Conservation (phyloP, 2,888 invertebrate genomes). For the Callimorpha dominula region DNA sequence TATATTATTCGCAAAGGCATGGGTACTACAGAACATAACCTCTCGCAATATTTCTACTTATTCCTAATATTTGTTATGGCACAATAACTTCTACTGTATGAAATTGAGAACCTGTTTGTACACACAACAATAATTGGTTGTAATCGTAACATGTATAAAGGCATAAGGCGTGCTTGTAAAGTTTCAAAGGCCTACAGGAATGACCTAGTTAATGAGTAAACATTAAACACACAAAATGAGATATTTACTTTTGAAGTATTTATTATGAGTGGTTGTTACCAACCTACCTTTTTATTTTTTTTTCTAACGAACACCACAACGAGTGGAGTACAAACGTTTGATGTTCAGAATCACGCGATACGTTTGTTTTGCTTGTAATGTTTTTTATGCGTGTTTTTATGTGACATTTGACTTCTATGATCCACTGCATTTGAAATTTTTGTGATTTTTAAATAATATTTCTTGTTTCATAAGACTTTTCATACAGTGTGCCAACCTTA, state of each 20-base stretch:
- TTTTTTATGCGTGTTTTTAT: constrained; percentile 35
- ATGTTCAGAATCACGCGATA: constrained; percentile 42
- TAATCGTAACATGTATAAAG: constrained; percentile 24
- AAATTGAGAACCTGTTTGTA: neutral
- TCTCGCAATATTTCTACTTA: neutral
- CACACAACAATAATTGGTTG: constrained; percentile 5
- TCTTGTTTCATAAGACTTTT: neutral
- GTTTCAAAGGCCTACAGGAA: constrained; percentile 28
- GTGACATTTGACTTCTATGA: constrained; percentile 33
- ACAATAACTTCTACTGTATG: neutral
- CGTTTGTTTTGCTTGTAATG: constrained; percentile 30
- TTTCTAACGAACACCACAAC: constrained; percentile 42
- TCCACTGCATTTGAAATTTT: constrained; percentile 23
- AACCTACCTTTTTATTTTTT: constrained; percentile 40
- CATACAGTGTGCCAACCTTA: no score
- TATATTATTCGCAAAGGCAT: no score
- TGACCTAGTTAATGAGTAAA: constrained; percentile 23
- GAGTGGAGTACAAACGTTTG: constrained; percentile 35
- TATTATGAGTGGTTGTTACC: constrained; percentile 44
- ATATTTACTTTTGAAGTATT: constrained; percentile 47
- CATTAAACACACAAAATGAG: constrained; percentile 16
- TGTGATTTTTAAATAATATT: neutral
- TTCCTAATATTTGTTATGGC: neutral
- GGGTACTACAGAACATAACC: no score
- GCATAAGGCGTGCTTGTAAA: constrained; percentile 27